These are phyloP conservation scores for Danaus chrysippus DNA, from an alignment of 2,888 invertebrate species.

Conservation along the genomic window DNA sequence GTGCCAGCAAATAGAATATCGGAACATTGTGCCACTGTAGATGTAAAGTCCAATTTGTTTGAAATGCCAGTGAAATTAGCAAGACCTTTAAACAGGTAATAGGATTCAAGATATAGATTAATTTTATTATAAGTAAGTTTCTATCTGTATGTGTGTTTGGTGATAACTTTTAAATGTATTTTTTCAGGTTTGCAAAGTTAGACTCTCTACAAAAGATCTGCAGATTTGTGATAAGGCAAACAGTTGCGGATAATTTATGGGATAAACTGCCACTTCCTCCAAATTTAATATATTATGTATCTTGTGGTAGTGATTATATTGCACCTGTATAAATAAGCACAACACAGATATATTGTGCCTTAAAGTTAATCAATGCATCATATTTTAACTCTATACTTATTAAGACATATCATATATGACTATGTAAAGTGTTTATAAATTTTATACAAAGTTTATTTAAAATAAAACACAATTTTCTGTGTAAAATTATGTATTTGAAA, in stretches of 20 bases:
- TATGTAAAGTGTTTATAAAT: conserved; percentile 52
- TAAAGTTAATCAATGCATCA: conserved; percentile 40
- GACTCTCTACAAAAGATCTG: conserved; percentile 85
- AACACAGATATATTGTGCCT: conserved; percentile 45
- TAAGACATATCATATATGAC: conserved; percentile 34
- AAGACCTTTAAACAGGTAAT: conserved; percentile 69
- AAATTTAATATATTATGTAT: conserved; percentile 68
- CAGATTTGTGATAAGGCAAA: conserved; percentile 85
- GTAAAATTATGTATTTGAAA: conserved; percentile 35
- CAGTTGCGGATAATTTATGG: conserved; percentile 82
- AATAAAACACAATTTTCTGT: conserved; percentile 37
- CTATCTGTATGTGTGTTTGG: not conserved
- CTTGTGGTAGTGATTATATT: conserved; percentile 74
- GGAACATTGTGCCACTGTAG: conserved; percentile 72
- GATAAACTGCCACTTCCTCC: conserved; percentile 82
- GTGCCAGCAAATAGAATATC: conserved; percentile 72
- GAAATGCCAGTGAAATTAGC: conserved; percentile 74
- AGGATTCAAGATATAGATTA: not conserved
- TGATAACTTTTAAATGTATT: conserved; percentile 13
- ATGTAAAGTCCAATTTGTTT: conserved; percentile 69
- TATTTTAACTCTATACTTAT: conserved; percentile 35
- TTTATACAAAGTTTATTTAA: conserved; percentile 49
- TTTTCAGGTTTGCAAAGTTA: conserved; percentile 82
- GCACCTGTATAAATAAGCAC: conserved; percentile 50
- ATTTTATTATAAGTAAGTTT: not conserved